Conservation (phyloP, 2,113 vertebrate species). For the Xiphias gladius region DNA sequence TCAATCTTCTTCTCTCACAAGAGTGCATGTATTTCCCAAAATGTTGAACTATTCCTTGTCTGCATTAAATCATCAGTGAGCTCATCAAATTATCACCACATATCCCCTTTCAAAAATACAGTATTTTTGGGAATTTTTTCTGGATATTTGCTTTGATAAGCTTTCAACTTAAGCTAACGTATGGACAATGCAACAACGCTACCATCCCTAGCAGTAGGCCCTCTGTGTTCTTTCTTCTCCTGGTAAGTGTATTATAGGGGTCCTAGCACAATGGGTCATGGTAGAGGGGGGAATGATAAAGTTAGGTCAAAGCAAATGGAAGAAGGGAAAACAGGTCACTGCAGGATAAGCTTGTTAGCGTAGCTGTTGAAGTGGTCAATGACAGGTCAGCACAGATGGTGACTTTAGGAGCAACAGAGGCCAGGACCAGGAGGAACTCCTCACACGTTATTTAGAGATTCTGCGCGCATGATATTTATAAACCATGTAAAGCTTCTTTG, state of each 20-base stretch:
- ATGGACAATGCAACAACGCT: not conserved
- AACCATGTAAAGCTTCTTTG: not conserved
- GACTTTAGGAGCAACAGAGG: slow-evolving; percentile 33
- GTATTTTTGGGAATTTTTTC: too few species aligned
- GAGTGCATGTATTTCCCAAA: not conserved
- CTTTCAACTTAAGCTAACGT: not conserved
- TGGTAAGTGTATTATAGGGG: slow-evolving; percentile 10
- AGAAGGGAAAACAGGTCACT: slow-evolving; percentile 40
- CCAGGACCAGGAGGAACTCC: not conserved
- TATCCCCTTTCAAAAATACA: not conserved
- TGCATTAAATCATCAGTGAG: not conserved
- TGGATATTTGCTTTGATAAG: not conserved
- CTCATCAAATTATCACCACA: not conserved
- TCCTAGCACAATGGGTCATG: slow-evolving; percentile 30
- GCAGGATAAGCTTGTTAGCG: slow-evolving; percentile 60
- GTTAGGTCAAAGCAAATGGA: slow-evolving; percentile 54
- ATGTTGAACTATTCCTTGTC: not conserved
- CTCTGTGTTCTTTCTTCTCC: not conserved
- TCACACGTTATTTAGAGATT: slow-evolving; percentile 11
- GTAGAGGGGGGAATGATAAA: slow-evolving; percentile 18
- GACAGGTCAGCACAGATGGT: slow-evolving; percentile 40
- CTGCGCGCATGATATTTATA: not conserved
- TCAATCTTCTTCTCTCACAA: not conserved
- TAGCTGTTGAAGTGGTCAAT: slow-evolving; percentile 66
- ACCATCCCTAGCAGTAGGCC: not conserved